These are phyloP conservation scores for Copidosoma aretas DNA, from an alignment of 2,888 invertebrate species.

Conservation along the genomic window DNA sequence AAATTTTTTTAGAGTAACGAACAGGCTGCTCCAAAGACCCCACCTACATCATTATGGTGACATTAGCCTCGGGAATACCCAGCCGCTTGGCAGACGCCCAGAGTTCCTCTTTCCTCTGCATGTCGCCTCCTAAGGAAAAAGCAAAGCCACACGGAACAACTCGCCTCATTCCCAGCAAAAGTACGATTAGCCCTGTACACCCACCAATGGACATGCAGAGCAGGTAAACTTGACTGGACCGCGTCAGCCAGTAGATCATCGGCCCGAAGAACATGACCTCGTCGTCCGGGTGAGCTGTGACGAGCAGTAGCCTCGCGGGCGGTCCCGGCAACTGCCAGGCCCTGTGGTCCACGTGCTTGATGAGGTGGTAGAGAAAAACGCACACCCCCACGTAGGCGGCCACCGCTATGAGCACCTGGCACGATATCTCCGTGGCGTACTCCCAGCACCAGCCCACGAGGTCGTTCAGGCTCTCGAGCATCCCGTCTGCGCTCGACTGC, in stretches of 20 bases:
- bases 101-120: constrained; percentile 76
- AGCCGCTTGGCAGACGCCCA: constrained; percentile 80
- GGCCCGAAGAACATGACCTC: constrained; percentile 99
- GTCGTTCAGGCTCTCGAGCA: constrained; percentile 42
- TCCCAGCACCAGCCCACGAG: constrained; percentile 56
- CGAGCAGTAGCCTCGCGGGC: constrained; percentile 72
- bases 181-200: not conserved
- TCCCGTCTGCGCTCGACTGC: not conserved
- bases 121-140: constrained; percentile 54
- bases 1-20: too few species aligned
- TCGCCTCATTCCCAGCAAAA: too few species aligned
- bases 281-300: constrained; percentile 97
- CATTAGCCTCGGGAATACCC: constrained; percentile 79
- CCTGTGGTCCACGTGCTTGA: constrained; percentile 50
- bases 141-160: not conserved
- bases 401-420: constrained; percentile 55
- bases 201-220: constrained; percentile 86
- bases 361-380: constrained; percentile 55
- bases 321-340: constrained; percentile 61
- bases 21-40: too few species aligned
- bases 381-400: constrained; percentile 56
- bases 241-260: constrained; percentile 72
- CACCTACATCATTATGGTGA: constrained; percentile 68
- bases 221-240: constrained; percentile 74
- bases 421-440: constrained; percentile 57